A percentile compares a stretch with the other conserved stretches of the same genome.
Conservation (phyloP, 2,797 vertebrate genomes). For the Peromyscus aztecus region DNA sequence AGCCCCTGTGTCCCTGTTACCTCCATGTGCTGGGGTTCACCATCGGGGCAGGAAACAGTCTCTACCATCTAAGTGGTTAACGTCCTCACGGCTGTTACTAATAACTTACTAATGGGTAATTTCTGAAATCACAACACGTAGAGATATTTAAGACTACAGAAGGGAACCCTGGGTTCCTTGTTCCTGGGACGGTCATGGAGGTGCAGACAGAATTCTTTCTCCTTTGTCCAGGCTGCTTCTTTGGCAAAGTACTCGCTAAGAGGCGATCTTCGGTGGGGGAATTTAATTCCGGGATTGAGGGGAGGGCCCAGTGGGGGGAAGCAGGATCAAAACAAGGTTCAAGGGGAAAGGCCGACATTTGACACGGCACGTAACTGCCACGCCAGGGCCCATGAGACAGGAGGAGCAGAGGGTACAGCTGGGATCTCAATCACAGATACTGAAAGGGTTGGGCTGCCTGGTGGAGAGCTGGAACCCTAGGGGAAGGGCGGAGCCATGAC, state of each 20-base stretch:
- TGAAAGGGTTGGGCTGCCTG: background rate
- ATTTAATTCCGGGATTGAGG: background rate
- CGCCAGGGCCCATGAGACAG: background rate
- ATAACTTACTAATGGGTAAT: background rate
- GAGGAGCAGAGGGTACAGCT: background rate
- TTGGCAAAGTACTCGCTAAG: background rate
- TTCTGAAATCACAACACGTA: slow-evolving; percentile 1
- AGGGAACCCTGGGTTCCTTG: background rate
- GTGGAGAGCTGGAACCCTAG: background rate
- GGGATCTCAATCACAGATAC: background rate
- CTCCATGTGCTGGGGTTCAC: background rate
- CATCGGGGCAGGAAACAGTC: background rate
- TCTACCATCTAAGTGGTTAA: background rate
- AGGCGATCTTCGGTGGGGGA: background rate
- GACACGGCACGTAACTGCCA: background rate
- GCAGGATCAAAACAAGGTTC: background rate
- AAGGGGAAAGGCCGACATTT: background rate
- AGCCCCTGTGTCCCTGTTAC: background rate
- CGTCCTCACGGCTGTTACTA: background rate
- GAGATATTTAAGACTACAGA: slow-evolving; percentile 1
- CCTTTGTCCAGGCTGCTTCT: background rate
- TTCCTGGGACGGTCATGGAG: background rate
- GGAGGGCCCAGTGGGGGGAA: background rate
- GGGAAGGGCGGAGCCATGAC: background rate
- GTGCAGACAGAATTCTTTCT: background rate